Percentiles rank a stretch among this genome's conserved stretches.
Conservation (phyloP, 2,113 vertebrate species). For the Corythornis vintsioides region DNA sequence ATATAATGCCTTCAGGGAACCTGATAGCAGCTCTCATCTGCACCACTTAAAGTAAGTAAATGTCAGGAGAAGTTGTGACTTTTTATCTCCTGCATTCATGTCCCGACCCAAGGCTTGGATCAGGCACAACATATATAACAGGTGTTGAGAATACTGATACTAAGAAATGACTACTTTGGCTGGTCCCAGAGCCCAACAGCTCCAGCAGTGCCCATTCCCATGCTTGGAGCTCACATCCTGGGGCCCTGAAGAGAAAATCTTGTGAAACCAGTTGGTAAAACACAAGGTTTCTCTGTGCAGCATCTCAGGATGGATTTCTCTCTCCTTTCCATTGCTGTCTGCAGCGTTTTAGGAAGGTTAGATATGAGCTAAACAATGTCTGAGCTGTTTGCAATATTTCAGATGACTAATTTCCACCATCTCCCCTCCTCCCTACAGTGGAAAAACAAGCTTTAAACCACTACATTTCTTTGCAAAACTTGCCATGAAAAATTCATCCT, state of each 20-base stretch:
- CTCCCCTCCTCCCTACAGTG: not conserved
- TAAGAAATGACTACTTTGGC: not conserved
- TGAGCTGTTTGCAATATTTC: not conserved
- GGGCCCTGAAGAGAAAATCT: not conserved
- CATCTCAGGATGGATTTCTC: not conserved
- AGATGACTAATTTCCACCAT: not conserved
- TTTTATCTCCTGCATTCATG: not conserved
- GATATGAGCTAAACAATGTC: not conserved
- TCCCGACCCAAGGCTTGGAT: not conserved
- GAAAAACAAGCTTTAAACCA: conserved; percentile 10
- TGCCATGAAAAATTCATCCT: not conserved
- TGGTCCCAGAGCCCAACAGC: not conserved
- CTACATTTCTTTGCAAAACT: conserved; percentile 4
- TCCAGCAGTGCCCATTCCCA: not conserved
- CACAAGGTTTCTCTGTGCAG: not conserved
- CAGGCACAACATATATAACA: not conserved
- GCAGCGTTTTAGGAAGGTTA: not conserved
- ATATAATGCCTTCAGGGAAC: not conserved
- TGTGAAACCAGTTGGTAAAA: not conserved
- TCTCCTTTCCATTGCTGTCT: not conserved
- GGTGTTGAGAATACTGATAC: not conserved
- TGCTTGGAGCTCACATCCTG: not conserved
- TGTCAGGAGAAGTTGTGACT: not conserved
- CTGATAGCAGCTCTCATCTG: not conserved
- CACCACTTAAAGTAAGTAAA: not conserved